These are phyloP conservation scores for Conus ventricosus DNA, from an alignment of 1,140 invertebrate genomes.

Conservation along the genomic window DNA sequence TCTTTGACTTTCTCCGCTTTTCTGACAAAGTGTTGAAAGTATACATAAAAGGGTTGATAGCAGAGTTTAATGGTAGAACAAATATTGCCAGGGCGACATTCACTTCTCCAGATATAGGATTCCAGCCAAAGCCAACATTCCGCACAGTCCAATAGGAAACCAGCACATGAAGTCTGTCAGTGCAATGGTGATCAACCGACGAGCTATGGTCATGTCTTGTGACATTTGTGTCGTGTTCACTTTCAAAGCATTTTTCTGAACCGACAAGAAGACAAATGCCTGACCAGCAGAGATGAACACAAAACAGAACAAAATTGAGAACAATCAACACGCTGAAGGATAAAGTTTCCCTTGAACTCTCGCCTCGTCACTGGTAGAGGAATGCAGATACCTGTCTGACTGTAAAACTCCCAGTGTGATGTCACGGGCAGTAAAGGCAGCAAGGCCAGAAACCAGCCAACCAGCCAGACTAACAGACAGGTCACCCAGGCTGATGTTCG, in stretches of 20 bases:
- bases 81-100: no score
- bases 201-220: slow-evolving; percentile 43
- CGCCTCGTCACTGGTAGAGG: slow-evolving; percentile 46
- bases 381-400: slow-evolving; percentile 48
- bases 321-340: slow-evolving; percentile 45
- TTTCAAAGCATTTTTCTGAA: slow-evolving; percentile 26
- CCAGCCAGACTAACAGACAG: not conserved
- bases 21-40: no score
- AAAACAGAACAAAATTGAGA: slow-evolving; percentile 48
- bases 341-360: slow-evolving; percentile 43
- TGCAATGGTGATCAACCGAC: slow-evolving; percentile 39
- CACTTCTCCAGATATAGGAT: no score
- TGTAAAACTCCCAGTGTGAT: not conserved
- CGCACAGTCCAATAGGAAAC: no score
- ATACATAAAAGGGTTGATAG: no score
- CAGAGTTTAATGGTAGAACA: no score
- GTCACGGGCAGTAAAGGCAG: not conserved
- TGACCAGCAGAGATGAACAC: slow-evolving; percentile 47
- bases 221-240: not conserved
- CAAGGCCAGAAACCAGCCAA: not conserved
- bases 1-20: no score
- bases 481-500: not conserved
- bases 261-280: slow-evolving; percentile 41
- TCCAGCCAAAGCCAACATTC: not conserved
- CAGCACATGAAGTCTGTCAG: slow-evolving; percentile 43